These are phyloP conservation scores for Colletes collaris DNA, from an alignment of 2,888 invertebrate genomes.

Conservation along the genomic window DNA sequence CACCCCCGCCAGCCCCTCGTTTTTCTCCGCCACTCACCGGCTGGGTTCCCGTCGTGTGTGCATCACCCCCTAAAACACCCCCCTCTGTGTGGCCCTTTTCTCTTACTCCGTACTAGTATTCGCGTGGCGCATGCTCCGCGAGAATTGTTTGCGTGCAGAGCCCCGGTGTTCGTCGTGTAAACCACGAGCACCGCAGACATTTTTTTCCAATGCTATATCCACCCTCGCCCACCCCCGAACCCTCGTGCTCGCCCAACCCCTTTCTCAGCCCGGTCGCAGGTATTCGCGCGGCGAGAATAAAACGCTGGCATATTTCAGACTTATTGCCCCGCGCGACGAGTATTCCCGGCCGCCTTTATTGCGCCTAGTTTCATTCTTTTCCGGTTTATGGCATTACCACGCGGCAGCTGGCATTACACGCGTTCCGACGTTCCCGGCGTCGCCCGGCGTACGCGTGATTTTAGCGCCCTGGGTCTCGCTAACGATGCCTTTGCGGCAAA, in stretches of 20 bases:
- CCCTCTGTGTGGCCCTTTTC: slow-evolving; percentile 4
- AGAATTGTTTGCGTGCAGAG: slow-evolving; percentile 59
- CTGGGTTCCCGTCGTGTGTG: slow-evolving; percentile 1
- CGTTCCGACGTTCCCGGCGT: slow-evolving; percentile 48
- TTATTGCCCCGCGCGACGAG: slow-evolving; percentile 70
- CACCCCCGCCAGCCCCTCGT: slow-evolving; percentile 36
- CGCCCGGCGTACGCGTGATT: slow-evolving; percentile 7
- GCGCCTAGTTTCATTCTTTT: slow-evolving; percentile 74
- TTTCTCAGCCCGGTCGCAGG: slow-evolving; percentile 49
- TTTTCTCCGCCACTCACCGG: slow-evolving; percentile 16
- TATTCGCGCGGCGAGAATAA: slow-evolving; percentile 71
- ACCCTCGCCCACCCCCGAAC: slow-evolving; percentile 8
- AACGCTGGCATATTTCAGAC: slow-evolving; percentile 77
- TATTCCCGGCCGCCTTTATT: slow-evolving; percentile 71
- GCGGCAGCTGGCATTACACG: slow-evolving; percentile 61
- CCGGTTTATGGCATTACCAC: slow-evolving; percentile 73
- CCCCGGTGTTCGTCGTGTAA: slow-evolving; percentile 50
- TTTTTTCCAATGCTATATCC: slow-evolving; percentile 59
- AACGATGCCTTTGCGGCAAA: no score
- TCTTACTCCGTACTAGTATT: slow-evolving; percentile 46
- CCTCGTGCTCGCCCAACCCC: slow-evolving; percentile 19
- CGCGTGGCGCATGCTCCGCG: slow-evolving; percentile 52
- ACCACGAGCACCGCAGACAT: slow-evolving; percentile 67
- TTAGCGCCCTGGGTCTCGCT: background rate
- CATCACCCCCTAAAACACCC: background rate